A percentile compares a stretch with the other conserved stretches of the same genome.
phyloP scores from a whole-genome alignment of 2,888 invertebrate genomes.

The Coenonympha arcania region DNA sequence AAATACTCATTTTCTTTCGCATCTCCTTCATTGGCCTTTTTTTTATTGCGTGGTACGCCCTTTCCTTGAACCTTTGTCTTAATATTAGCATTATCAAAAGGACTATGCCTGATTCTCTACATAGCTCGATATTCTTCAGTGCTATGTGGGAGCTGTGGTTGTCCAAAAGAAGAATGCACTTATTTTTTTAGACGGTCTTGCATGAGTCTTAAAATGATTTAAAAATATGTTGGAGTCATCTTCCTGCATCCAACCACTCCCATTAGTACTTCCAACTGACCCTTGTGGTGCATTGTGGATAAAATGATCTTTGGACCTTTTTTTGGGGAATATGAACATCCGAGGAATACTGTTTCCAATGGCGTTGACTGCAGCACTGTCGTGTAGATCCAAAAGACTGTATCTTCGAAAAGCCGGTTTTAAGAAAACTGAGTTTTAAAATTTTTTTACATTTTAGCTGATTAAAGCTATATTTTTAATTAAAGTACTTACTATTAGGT shows the following conservation, averaged over 20 bases:
- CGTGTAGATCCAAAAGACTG: too few relatives aligned
- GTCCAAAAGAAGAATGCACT: too few relatives aligned
- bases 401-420: too few relatives aligned
- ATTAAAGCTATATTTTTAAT: too few relatives aligned
- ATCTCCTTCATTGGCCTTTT: neutral
- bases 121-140: too few relatives aligned
- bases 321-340: neutral
- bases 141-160: too few relatives aligned
- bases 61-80: neutral
- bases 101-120: too few relatives aligned
- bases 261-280: neutral
- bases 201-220: neutral
- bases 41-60: neutral
- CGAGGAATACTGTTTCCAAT: neutral
- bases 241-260: neutral
- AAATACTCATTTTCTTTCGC: neutral
- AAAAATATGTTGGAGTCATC: neutral
- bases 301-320: neutral
- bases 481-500: too few relatives aligned
- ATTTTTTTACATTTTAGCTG: too few relatives aligned
- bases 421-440: too few relatives aligned
- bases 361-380: neutral
- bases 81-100: too few relatives aligned
- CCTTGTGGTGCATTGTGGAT: neutral
- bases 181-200: neutral